phyloP scores from a whole-genome alignment of 2,797 vertebrate genomes.

The Sebastes wilsoni region DNA sequence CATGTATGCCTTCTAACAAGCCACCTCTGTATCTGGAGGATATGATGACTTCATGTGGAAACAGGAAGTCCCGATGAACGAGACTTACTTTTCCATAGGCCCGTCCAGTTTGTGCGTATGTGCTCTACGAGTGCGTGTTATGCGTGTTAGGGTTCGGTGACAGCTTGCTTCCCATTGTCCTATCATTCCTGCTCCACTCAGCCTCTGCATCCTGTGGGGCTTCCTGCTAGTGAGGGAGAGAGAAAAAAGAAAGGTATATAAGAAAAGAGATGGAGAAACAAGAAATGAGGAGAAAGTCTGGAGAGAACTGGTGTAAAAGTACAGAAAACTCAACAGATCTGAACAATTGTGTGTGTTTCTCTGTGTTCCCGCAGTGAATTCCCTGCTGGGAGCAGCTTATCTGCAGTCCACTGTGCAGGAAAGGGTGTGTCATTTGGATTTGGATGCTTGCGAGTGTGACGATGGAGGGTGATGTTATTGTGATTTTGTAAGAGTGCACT shows the following conservation, averaged over 20 bases:
- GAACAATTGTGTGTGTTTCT: slow-evolving; percentile 25
- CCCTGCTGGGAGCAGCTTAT: slow-evolving; percentile 73
- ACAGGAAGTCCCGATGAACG: slow-evolving; percentile 78
- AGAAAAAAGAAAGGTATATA: slow-evolving; percentile 12
- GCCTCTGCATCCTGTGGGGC: slow-evolving; percentile 81
- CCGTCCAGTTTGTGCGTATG: slow-evolving; percentile 38
- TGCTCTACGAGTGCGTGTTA: slow-evolving; percentile 23
- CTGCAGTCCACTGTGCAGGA: slow-evolving; percentile 73
- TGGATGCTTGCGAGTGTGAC: slow-evolving; percentile 68
- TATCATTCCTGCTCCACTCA: slow-evolving; percentile 83
- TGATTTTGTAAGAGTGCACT: slow-evolving; percentile 44
- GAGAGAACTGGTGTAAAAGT: slow-evolving; percentile 20
- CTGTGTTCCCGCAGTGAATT: slow-evolving; percentile 35
- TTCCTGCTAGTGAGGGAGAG: slow-evolving; percentile 73
- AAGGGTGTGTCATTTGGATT: slow-evolving; percentile 76
- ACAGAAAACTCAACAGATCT: slow-evolving; percentile 20
- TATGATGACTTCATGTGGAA: slow-evolving; percentile 79
- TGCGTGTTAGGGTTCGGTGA: slow-evolving; percentile 69
- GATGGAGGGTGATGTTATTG: slow-evolving; percentile 57
- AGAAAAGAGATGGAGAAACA: slow-evolving; percentile 18
- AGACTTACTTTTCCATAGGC: slow-evolving; percentile 76
- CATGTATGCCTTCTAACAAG: slow-evolving; percentile 3
- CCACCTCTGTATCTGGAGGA: slow-evolving; percentile 61
- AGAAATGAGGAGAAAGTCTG: slow-evolving; percentile 12
- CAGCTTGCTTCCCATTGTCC: slow-evolving; percentile 84